Evolutionary conservation across 35 echinoderm and acorn worm genomes (phyloP).

Genomic region (Apostichopus japonicus): DNA sequence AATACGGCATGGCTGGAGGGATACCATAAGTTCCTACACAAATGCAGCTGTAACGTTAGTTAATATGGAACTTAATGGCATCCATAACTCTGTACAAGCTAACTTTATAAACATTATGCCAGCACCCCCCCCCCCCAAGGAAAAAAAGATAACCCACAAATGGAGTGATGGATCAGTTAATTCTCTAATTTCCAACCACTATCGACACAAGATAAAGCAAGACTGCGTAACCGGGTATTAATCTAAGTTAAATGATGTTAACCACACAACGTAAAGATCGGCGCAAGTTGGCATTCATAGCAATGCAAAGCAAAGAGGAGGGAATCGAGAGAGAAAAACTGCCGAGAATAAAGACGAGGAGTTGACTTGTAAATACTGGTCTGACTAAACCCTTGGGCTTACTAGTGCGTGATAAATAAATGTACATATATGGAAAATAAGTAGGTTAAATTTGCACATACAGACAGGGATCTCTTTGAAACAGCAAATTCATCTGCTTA

Average conservation of each 20-base stretch:
- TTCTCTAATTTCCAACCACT: background rate
- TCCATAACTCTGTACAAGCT: too few species aligned
- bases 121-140: background rate
- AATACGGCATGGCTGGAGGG: too few species aligned
- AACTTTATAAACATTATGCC: too few species aligned
- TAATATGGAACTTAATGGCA: too few species aligned
- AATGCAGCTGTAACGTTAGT: too few species aligned
- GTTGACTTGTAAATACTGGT: too few species aligned
- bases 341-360: too few species aligned
- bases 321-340: background rate
- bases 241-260: too few species aligned
- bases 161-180: background rate
- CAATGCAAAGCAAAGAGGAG: background rate
- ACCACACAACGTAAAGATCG: too few species aligned
- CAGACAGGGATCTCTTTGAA: background rate
- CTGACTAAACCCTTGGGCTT: background rate
- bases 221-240: too few species aligned
- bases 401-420: background rate
- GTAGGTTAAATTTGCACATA: background rate
- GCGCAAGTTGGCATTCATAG: too few species aligned
- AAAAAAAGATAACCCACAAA: background rate
- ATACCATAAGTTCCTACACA: too few species aligned
- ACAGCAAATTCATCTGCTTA: background rate
- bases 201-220: background rate
- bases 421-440: conserved; percentile 1